phyloP scores from a whole-genome alignment of 1,140 invertebrate species.

The Drosophila suzukii region DNA sequence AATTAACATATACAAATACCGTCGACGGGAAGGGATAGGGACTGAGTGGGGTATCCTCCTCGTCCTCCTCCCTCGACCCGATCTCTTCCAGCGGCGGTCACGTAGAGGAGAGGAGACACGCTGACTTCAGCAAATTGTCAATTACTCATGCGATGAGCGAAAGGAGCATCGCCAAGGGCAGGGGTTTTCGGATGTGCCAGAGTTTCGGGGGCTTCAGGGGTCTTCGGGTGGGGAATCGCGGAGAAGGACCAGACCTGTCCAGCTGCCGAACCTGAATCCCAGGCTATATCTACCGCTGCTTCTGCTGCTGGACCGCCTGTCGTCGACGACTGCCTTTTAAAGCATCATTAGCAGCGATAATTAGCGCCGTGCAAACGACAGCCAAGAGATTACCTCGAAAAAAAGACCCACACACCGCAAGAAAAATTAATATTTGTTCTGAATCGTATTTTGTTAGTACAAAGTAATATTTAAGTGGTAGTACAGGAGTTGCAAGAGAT shows the following conservation, averaged over 20 bases:
- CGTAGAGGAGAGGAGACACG: conserved; percentile 65
- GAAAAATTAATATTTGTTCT: not conserved
- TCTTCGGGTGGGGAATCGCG: not conserved
- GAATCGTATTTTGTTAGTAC: not conserved
- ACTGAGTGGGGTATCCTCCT: not conserved
- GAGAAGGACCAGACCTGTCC: conserved; percentile 28
- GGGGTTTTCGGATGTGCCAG: not conserved
- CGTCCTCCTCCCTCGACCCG: not conserved
- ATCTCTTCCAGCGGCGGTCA: conserved; percentile 37
- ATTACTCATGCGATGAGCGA: conserved; percentile 81
- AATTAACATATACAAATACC: conserved; percentile 84
- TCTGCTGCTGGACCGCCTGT: conserved; percentile 63
- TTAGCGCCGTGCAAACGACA: conserved; percentile 82
- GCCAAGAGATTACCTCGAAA: conserved; percentile 68
- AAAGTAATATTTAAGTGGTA: not conserved
- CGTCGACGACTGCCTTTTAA: conserved; percentile 81
- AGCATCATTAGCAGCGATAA: conserved; percentile 84
- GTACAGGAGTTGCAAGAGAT: too few relatives aligned
- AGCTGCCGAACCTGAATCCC: conserved; percentile 40
- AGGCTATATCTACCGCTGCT: conserved; percentile 14
- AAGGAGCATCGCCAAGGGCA: conserved; percentile 46
- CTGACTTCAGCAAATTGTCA: conserved; percentile 83
- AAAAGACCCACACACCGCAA: conserved; percentile 18
- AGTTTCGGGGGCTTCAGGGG: not conserved
- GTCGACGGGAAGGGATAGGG: not conserved